Base-by-base conservation (phyloP, 2,797 vertebrate species). In the Pangasius djambal region DNA sequence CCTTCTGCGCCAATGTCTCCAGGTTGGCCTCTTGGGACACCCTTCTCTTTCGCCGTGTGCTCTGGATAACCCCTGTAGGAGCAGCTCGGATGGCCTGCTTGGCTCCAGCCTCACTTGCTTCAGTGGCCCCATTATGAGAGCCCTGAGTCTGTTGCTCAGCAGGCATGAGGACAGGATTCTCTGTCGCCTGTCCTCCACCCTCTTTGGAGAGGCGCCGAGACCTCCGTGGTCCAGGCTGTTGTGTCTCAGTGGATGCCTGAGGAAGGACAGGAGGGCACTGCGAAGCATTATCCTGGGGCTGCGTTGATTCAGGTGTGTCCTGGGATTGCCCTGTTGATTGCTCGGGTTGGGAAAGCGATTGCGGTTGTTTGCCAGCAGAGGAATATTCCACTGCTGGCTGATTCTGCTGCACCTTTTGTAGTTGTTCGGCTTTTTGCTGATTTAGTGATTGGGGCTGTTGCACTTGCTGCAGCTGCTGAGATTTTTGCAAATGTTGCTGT, bases 21-120 rank as follows among this genome's bases (percentile, higher is more conserved):
- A 99, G 94, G 94, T 99, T 99, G 90, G 97, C 98, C 93, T 99
- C 98, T 94, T 99, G 98, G 65, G 98, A 99, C 22, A 96, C 96
- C 92, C 98, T 97, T 20, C 97, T 96, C 88, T 97, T 97, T 93
- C 98, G 95, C 34, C 96, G 95, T 0, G 98, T 98, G 92, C 97
- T 99, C 94, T 99, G 98, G 93, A 99, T 99, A 86, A 99, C 98
- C 5, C 98, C 98, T 89, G 94, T 95, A 44, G 98, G 94, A 72
- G 96, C 95, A 78, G 97, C 95, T 95, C 97, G 61, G 94, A 96
- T 90, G 95, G 95, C 95, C 95, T 96, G 90, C 87, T 97, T 92
- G 61, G 87, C 89, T n/a, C 69, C 44, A 25, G 63, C 61, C 15
- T 79, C 87, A 13, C 92, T 93, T 70, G 59, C 84, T 87, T 91